A percentile compares a stretch with the other conserved stretches of the same genome.
Conservation (phyloP, 2,113 vertebrate species). For the Antigone vipio region DNA sequence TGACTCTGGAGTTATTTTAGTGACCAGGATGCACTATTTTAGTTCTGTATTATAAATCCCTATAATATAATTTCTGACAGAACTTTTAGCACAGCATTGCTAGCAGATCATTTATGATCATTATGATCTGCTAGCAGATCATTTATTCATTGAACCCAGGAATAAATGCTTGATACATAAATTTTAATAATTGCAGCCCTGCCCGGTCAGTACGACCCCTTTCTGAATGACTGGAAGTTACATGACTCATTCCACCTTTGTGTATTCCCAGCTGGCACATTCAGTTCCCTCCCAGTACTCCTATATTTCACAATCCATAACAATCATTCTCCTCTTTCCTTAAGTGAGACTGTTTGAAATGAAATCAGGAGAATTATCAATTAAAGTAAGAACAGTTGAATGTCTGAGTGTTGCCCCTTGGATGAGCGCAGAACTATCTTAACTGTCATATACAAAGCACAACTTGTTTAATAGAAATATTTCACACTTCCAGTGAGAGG, state of each 20-base stretch:
- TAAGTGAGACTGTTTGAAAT: constrained; percentile 26
- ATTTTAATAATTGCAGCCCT: constrained; percentile 12
- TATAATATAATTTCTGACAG: constrained; percentile 42
- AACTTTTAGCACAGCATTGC: constrained; percentile 7
- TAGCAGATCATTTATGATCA: constrained; percentile 8
- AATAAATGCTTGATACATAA: constrained; percentile 19
- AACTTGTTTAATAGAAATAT: not conserved
- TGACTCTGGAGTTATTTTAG: constrained; percentile 60
- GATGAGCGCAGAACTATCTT: not conserved
- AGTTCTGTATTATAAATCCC: constrained; percentile 38
- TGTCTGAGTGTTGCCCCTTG: not conserved
- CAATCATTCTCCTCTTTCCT: not conserved
- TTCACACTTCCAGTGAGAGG: not conserved
- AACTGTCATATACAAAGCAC: not conserved
- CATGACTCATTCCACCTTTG: constrained; percentile 40
- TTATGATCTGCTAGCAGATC: not conserved
- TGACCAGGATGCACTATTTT: constrained; percentile 39
- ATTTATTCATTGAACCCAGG: not conserved
- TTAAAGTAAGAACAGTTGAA: not conserved
- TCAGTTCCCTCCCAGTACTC: constrained; percentile 20
- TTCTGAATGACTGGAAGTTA: constrained; percentile 26
- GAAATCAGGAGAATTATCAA: not conserved
- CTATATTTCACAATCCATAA: constrained; percentile 7
- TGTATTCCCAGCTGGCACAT: constrained; percentile 29
- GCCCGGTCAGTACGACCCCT: not conserved